Evolutionary conservation across 1,140 invertebrate species (phyloP).

Genomic region (Propsilocerus akamusi): DNA sequence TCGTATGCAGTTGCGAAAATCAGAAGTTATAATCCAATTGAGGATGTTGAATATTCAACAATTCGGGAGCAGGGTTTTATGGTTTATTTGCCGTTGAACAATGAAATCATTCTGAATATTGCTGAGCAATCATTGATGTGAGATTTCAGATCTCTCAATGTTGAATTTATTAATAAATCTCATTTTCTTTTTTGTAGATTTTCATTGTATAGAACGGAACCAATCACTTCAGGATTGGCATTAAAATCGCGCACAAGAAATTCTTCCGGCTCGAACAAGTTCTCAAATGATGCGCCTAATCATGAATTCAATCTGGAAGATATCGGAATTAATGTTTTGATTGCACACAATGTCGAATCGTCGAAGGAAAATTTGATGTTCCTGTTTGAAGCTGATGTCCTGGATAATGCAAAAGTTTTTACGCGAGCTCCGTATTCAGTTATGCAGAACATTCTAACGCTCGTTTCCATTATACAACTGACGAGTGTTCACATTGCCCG

Average conservation of each 20-base stretch:
- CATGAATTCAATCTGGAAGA: neutral
- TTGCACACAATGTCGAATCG: neutral
- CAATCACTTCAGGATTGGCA: slow-evolving; percentile 19
- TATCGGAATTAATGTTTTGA: neutral
- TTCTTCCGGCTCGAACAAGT: neutral
- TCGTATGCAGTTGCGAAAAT: slow-evolving; percentile 33
- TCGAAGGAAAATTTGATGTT: neutral
- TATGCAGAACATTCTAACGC: neutral
- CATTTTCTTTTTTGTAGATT: slow-evolving; percentile 4
- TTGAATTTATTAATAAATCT: neutral
- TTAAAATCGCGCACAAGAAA: slow-evolving; percentile 18
- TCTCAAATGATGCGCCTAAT: neutral
- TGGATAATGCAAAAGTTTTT: neutral
- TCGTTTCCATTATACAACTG: neutral
- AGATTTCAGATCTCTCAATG: neutral
- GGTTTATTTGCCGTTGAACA: slow-evolving; percentile 33
- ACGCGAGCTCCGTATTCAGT: neutral
- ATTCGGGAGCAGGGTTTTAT: slow-evolving; percentile 35
- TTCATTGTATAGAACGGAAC: slow-evolving; percentile 17
- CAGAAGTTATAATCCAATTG: slow-evolving; percentile 34
- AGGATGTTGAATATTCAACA: slow-evolving; percentile 34
- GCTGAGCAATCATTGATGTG: slow-evolving; percentile 13
- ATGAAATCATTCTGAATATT: slow-evolving; percentile 16
- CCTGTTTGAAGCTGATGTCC: neutral
- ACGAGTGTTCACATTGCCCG: neutral